Evolutionary conservation across 2,113 vertebrate species (phyloP), one percentile per base, ranked within the genome.

Genomic region (Lycocorax pyrrhopterus): DNA sequence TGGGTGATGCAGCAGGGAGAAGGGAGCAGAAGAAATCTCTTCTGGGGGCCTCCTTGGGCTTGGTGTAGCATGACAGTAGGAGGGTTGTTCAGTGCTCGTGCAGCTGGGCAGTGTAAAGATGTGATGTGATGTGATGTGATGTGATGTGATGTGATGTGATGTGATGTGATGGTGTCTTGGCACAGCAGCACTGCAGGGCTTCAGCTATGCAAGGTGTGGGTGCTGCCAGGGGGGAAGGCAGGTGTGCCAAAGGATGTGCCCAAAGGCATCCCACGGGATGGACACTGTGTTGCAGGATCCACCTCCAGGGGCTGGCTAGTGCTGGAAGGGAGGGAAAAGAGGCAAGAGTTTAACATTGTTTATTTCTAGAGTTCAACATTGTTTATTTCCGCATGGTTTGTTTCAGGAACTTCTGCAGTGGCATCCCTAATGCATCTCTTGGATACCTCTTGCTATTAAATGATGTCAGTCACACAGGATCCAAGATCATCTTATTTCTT

Each of bases 61-160:
- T 52, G 35, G 26, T 27, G 35, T 25, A 23, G 7, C 25, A 37
- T 9, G 56, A 13, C 17, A 5, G 27, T 10, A 22, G 27, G 33
- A 68, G 33, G 21, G 16, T 3, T 64, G 27, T 18, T 73, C 5
- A 0, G 9, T 32, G 32, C 13, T 16, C 0, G 0, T 64, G 86
- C 43, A 49, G 35, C 62, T 56, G 71, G 37, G 53, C 44, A 27
- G 19, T 8, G 49, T 18, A 18, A 76, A 83, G 43, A 56, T 71
- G 47, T 4, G 41, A 21, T 43, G 44, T 44, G 47, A 47, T 47
- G 19, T 46, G 44, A 46, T 44, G 39, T 22, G 49, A 13, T 30
- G 47, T 4, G 43, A 62, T 58, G 37, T n/a, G 32, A 10, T 12
- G 41, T 6, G 43, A 46, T 44, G 30, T 23, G 49, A 58, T 63